Base-by-base conservation (phyloP, 2,113 vertebrate species). In the Poicephalus meyeri region DNA sequence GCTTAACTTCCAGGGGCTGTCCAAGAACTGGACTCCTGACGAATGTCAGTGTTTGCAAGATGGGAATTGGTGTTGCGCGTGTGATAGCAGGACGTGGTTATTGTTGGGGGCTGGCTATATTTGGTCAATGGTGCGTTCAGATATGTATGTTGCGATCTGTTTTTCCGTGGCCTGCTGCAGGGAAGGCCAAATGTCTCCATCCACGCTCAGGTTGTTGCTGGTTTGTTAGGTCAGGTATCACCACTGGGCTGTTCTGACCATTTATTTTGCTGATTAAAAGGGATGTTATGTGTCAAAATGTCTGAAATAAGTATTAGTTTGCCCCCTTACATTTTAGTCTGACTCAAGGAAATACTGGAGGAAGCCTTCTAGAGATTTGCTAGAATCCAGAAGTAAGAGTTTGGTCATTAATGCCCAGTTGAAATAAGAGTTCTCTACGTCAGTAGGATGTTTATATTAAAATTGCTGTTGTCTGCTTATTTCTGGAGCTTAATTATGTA, bases 121-220 rank as follows among this genome's bases (percentile, higher is more conserved):
- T 92, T 95, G 94, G 93, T 17, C 89, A 82, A 10, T 42, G 86
- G 53, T 35, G 86, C 80, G 83, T 41, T 88, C 26, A 1, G 4
- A 47, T 76, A 9, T 60, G 14, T 49, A 10, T 13, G 68, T 95
- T 2, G 28, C 18, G 69, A 44, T 70, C 24, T 71, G 72, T 72
- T 88, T 88, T 94, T 89, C 89, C 89, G 13, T 76, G 95, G 90
- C 58, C 93, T 95, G 80, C 80, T 68, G 60, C 90, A 87, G 77
- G 77, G 60, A 96, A 96, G 94, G 91, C 97, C 95, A 94, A 85
- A 73, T 65, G 91, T 93, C 83, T 96, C 90, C 96, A 91, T 97
- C 95, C 80, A 9, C 0, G 2, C 68, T 71, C 3, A 0, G 1
- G 1, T 7, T 25, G 68, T 16, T 44, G 91, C 26, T 73, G 95